These are phyloP conservation scores for Gallinago stenura DNA, from an alignment of 2,797 vertebrate genomes.

Conservation along the genomic window DNA sequence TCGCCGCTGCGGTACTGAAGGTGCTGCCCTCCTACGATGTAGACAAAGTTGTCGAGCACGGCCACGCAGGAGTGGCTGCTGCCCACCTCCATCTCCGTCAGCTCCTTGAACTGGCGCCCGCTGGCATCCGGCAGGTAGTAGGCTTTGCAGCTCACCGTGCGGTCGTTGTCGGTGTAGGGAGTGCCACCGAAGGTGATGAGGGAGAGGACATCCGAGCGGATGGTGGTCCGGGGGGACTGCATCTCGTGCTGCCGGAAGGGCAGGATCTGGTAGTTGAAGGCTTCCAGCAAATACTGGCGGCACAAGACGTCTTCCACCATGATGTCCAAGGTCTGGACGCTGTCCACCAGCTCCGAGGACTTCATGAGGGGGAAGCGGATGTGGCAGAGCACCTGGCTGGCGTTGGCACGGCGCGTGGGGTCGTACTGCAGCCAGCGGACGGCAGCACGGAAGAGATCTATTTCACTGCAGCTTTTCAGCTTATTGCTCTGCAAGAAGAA, in stretches of 20 bases:
- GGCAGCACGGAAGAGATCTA: slow-evolving; percentile 92
- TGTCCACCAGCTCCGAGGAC: slow-evolving; percentile 95
- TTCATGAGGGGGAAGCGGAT: slow-evolving; percentile 97
- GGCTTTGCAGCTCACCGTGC: slow-evolving; percentile 89
- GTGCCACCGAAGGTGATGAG: slow-evolving; percentile 94
- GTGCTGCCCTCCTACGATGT: slow-evolving; percentile 92
- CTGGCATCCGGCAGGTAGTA: slow-evolving; percentile 85
- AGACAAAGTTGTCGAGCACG: slow-evolving; percentile 94
- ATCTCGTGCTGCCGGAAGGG: slow-evolving; percentile 97
- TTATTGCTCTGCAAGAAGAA: slow-evolving; percentile 98
- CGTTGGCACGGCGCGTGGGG: slow-evolving; percentile 81
- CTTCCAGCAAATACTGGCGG: slow-evolving; percentile 93
- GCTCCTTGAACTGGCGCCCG: slow-evolving; percentile 91
- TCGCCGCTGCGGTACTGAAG: slow-evolving; percentile 96
- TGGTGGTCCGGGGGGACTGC: slow-evolving; percentile 89
- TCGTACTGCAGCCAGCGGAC: slow-evolving; percentile 93
- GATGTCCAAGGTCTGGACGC: slow-evolving; percentile 92
- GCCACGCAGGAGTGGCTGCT: slow-evolving; percentile 95
- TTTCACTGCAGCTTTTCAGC: slow-evolving; percentile 92
- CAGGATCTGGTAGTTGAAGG: slow-evolving; percentile 98
- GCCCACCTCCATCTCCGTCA: slow-evolving; percentile 91
- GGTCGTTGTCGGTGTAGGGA: slow-evolving; percentile 95
- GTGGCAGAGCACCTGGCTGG: slow-evolving; percentile 90
- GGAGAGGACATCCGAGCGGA: slow-evolving; percentile 89
- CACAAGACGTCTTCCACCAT: slow-evolving; percentile 97